These are phyloP conservation scores for Erebia epiphron DNA, from an alignment of 2,888 invertebrate species.

Conservation along the genomic window DNA sequence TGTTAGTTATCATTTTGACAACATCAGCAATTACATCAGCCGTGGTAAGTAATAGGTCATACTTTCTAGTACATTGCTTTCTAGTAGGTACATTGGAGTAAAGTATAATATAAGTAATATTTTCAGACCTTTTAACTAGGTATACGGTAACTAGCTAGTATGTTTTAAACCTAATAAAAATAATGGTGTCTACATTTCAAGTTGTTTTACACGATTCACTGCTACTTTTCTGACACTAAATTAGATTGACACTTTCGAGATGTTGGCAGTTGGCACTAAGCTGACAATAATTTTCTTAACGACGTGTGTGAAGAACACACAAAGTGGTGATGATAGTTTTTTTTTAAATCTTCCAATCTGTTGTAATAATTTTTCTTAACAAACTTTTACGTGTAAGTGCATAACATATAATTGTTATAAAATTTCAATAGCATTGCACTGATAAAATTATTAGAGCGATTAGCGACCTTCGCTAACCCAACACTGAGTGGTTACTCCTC, in stretches of 20 bases:
- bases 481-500: neutral
- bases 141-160: no score
- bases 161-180: conserved; percentile 11
- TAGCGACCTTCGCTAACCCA: no score
- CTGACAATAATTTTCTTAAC: conserved; percentile 34
- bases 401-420: neutral
- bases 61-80: no score
- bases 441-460: no score
- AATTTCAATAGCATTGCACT: neutral
- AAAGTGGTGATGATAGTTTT: conserved; percentile 21
- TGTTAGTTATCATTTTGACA: no score
- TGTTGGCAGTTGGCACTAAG: conserved; percentile 39
- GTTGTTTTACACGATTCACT: conserved; percentile 26
- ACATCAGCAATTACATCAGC: no score
- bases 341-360: conserved; percentile 20
- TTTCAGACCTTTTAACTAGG: no score
- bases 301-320: conserved; percentile 36
- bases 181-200: conserved; percentile 21
- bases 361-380: conserved; percentile 17
- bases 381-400: neutral
- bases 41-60: no score
- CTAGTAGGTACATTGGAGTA: no score
- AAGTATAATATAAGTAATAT: no score
- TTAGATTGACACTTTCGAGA: conserved; percentile 37
- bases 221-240: conserved; percentile 29